A percentile compares a stretch with the other conserved stretches of the same genome.
Conservation (phyloP, 1,140 invertebrate species). For the Gryon sp. region DNA sequence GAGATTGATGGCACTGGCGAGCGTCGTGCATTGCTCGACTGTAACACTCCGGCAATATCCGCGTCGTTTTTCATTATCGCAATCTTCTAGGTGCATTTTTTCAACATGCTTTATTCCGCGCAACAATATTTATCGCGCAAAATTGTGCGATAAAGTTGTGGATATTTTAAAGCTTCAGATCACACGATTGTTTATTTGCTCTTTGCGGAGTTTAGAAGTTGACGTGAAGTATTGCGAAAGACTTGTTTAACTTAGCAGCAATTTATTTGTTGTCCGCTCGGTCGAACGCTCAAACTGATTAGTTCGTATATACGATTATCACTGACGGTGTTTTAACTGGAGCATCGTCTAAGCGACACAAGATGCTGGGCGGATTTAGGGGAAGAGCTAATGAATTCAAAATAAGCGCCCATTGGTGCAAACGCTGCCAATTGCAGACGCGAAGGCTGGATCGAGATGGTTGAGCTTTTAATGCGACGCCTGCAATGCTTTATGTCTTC, state of each 20-base stretch:
- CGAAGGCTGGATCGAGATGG: conserved; percentile 23
- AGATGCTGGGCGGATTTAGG: conserved; percentile 23
- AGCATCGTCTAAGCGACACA: conserved; percentile 6
- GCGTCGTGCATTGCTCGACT: no score
- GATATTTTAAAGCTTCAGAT: no score
- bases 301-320: conserved; percentile 34
- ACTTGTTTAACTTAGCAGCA: conserved; percentile 12
- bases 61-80: conserved; percentile 68
- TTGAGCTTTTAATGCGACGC: conserved; percentile 15
- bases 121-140: no score
- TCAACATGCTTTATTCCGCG: conserved; percentile 4
- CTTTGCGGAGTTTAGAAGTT: background rate
- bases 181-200: no score
- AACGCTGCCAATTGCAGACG: conserved; percentile 21
- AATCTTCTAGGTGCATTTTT: conserved; percentile 1
- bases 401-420: conserved; percentile 23
- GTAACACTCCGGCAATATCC: conserved; percentile 49
- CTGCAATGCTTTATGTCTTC: background rate
- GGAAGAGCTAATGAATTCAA: conserved; percentile 14
- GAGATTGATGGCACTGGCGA: conserved; percentile 63
- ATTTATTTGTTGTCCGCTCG: conserved; percentile 42
- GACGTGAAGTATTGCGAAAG: background rate
- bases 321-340: conserved; percentile 41
- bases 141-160: no score
- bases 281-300: conserved; percentile 40